phyloP scores from a whole-genome alignment of 2,113 vertebrate species.

The Galemys pyrenaicus region DNA sequence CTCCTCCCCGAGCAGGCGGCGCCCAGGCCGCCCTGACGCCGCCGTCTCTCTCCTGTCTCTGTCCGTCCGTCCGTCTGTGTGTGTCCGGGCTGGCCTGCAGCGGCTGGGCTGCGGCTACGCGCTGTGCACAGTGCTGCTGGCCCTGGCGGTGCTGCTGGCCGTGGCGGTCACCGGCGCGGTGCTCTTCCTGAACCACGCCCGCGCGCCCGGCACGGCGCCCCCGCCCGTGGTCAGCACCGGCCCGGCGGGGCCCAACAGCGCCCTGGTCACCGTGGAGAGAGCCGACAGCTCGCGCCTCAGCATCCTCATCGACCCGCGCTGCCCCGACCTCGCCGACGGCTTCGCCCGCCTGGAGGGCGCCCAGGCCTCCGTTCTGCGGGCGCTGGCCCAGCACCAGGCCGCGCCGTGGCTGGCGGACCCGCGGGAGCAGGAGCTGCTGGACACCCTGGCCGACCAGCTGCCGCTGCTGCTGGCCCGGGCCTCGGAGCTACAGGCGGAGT shows the following conservation, averaged over 20 bases:
- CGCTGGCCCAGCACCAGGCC: constrained; percentile 89
- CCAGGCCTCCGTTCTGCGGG: constrained; percentile 92
- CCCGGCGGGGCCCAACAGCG: constrained; percentile 91
- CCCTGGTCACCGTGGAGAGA: constrained; percentile 95
- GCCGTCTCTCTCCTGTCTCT: not conserved
- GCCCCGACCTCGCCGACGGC: constrained; percentile 91
- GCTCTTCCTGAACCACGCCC: constrained; percentile 97
- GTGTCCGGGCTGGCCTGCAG: constrained; percentile 76
- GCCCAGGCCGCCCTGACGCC: constrained; percentile 25
- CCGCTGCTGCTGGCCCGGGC: constrained; percentile 90
- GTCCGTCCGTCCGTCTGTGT: not conserved
- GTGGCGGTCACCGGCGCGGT: constrained; percentile 94
- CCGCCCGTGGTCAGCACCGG: constrained; percentile 95
- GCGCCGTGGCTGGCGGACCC: constrained; percentile 89
- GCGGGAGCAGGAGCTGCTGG: constrained; percentile 92
- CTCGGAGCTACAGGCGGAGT: constrained; percentile 92
- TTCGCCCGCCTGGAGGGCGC: constrained; percentile 93
- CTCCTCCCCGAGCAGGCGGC: not conserved
- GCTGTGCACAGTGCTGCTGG: constrained; percentile 94
- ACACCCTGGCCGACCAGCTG: constrained; percentile 93
- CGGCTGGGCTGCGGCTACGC: constrained; percentile 94
- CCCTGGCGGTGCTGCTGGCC: constrained; percentile 93
- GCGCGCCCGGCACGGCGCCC: constrained; percentile 87
- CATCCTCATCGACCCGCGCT: constrained; percentile 99
- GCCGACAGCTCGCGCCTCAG: constrained; percentile 95